These are phyloP conservation scores for Pseudopipra pipra DNA, from an alignment of 2,113 vertebrate genomes.

Conservation along the genomic window DNA sequence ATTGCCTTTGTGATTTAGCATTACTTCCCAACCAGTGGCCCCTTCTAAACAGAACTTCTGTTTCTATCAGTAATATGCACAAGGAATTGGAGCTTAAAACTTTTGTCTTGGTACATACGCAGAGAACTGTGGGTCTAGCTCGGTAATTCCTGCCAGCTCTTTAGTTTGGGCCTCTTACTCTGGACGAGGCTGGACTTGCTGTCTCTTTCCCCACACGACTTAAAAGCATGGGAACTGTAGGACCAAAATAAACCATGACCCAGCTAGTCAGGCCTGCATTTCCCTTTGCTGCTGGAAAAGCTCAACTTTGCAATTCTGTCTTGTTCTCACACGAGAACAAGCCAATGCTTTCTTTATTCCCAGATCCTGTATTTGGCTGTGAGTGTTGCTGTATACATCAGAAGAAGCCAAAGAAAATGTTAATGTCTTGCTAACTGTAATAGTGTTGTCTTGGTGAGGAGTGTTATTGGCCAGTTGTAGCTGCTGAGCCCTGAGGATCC, in stretches of 20 bases:
- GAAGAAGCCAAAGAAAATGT: slow-evolving; percentile 9
- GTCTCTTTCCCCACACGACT: neutral
- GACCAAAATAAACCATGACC: neutral
- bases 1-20: neutral
- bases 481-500: neutral
- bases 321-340: neutral
- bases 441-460: neutral
- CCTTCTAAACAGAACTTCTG: neutral
- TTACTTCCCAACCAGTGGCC: neutral
- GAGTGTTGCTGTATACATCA: neutral
- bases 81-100: neutral
- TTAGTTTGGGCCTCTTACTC: neutral
- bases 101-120: neutral
- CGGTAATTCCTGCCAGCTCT: neutral
- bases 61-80: neutral
- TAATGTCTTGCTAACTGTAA: neutral
- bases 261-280: neutral
- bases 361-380: neutral
- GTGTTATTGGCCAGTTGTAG: neutral
- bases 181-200: neutral
- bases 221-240: neutral
- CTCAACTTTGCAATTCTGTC: neutral
- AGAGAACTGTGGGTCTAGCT: neutral
- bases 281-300: neutral
- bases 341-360: neutral